Evolutionary conservation across 2,797 vertebrate genomes (phyloP), one percentile per base, ranked within the genome.

Genomic region (Chromobotia macracanthus): DNA sequence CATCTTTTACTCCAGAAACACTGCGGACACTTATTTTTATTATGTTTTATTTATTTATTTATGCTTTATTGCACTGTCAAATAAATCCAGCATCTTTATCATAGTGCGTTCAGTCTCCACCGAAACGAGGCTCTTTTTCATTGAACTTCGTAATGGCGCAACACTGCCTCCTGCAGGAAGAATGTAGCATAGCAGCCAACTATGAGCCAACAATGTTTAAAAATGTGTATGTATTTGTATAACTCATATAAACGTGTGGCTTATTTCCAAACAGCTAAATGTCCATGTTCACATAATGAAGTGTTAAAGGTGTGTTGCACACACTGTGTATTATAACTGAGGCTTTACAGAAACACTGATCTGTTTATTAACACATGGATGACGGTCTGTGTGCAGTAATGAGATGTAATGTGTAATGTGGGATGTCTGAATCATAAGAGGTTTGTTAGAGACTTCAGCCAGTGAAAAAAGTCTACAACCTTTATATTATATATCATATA

Each of bases 121-220:
- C 66, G 64, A 69, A 79, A 79, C 77, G 60, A 78, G 64, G 73
- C 56, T 31, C 53, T 80, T 75, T 74, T 73, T 56, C 18, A 25
- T 12, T 38, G 9, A 35, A 35, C 18, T 1, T 23, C 25, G 28
- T n/a, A 5, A 41, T 64, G 38, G 28, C 50, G 53, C 80, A 80
- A 77, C 80, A 83, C 79, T 77, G 72, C 44, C 84, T 73, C 74
- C 76, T 80, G 82, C 21, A 12, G 76, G 72, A 11, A 9, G 16
- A 3, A 18, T 28, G 16, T 48, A 7, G 65, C 35, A 58, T 13
- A 3, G 15, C 66, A 56, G 15, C 28, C 28, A 28, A n/a, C n/a
- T n/a, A 55, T 16, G 31, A 58, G 16, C 44, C 23, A 44, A 18
- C 5, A n/a, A n/a, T 41, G n/a, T 3, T 25, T 63, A 25, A 58